Percentiles rank a stretch among this genome's conserved stretches.
phyloP scores from a whole-genome alignment of 2,888 invertebrate genomes.

The Muscina levida region DNA sequence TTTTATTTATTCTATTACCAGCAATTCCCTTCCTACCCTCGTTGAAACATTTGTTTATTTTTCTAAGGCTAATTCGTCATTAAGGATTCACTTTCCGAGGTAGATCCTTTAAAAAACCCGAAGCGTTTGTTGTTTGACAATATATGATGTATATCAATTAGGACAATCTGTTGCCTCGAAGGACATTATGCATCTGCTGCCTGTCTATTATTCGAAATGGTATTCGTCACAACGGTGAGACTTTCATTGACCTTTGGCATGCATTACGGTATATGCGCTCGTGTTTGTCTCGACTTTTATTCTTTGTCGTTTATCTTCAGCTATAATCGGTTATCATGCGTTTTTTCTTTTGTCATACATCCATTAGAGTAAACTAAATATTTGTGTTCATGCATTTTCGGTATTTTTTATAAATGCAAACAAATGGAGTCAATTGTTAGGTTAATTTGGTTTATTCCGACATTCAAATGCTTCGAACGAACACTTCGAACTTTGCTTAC shows the following conservation, averaged over 20 bases:
- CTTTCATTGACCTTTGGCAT: background rate
- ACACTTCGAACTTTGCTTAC: background rate
- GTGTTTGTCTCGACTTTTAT: background rate
- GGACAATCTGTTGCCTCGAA: background rate
- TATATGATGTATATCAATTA: slow-evolving; percentile 4
- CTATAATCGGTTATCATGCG: background rate
- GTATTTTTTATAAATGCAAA: background rate
- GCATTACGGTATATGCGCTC: background rate
- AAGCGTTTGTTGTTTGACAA: slow-evolving; percentile 5
- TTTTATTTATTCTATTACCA: no score
- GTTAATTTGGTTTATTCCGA: background rate
- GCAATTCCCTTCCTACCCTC: background rate
- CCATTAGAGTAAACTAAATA: background rate
- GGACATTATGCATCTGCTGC: slow-evolving; percentile 8
- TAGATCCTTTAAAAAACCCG: slow-evolving; percentile 8
- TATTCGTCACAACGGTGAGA: background rate
- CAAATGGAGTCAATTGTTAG: no score
- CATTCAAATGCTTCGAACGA: background rate
- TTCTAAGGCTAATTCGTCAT: slow-evolving; percentile 11
- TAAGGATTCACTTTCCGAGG: background rate
- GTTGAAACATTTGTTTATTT: background rate
- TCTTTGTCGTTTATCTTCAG: background rate
- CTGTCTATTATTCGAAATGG: background rate
- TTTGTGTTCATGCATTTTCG: background rate
- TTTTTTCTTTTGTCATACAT: background rate